These are phyloP conservation scores for Florisuga fusca DNA, from an alignment of 2,797 vertebrate genomes.

Conservation along the genomic window DNA sequence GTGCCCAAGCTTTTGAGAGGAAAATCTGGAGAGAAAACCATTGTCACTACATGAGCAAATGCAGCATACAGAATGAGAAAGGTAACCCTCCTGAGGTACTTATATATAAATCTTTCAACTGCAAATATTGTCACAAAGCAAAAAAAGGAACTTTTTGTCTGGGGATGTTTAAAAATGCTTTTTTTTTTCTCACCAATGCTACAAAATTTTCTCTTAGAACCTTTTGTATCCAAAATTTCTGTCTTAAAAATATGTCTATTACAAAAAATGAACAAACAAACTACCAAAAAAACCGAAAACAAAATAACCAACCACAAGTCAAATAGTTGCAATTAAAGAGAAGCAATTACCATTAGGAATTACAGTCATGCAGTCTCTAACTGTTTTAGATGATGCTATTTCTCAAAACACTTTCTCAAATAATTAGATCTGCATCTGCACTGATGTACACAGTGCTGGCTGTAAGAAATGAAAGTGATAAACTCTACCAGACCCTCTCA, in stretches of 20 bases:
- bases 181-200: background rate
- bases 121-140: accelerated
- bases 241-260: background rate
- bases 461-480: background rate
- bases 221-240: background rate
- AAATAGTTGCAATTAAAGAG: background rate
- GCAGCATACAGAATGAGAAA: background rate
- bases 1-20: background rate
- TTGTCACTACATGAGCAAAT: background rate
- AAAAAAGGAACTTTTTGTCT: background rate
- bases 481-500: background rate
- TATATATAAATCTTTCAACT: background rate
- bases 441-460: background rate
- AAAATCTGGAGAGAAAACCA: background rate
- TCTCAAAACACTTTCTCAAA: too few species aligned
- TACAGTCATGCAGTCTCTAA: background rate
- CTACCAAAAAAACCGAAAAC: background rate
- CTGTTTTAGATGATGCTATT: background rate
- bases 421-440: background rate
- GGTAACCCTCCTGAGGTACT: background rate
- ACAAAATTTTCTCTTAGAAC: background rate
- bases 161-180: background rate
- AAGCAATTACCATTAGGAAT: background rate
- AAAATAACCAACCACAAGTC: background rate
- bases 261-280: background rate